Evolutionary conservation across 2,797 vertebrate genomes (phyloP).

Genomic region (Threskiornis aethiopicus): DNA sequence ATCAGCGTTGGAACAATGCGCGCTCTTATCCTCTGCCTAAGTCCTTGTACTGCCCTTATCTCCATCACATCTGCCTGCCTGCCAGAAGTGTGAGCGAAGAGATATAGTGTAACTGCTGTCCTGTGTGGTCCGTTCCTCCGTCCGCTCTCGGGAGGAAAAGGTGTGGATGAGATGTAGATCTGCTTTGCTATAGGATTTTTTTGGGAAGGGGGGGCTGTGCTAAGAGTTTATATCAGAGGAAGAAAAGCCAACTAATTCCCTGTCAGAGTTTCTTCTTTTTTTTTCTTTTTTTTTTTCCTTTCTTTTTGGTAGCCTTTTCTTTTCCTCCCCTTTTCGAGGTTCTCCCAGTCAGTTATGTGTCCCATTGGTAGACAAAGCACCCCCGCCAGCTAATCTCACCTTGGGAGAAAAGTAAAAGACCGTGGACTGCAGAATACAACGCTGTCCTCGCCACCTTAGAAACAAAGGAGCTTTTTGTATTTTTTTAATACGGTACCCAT

Average conservation of each 20-base stretch:
- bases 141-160: neutral
- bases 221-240: neutral
- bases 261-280: neutral
- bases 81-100: neutral
- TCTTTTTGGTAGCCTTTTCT: neutral
- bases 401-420: neutral
- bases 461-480: neutral
- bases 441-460: neutral
- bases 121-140: neutral
- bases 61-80: neutral
- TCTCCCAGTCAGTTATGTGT: neutral
- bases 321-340: neutral
- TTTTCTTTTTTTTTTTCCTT: rapidly evolving
- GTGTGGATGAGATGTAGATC: neutral
- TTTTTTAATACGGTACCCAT: neutral
- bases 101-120: neutral
- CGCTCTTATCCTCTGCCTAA: neutral
- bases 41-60: slow-evolving; percentile 11
- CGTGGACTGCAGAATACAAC: neutral
- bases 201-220: neutral
- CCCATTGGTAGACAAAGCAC: neutral
- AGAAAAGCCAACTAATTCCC: neutral
- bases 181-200: neutral
- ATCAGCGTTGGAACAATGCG: neutral
- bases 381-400: neutral